These are phyloP conservation scores for Eupsittula cactorum DNA, from an alignment of 2,113 vertebrate species.

Conservation along the genomic window DNA sequence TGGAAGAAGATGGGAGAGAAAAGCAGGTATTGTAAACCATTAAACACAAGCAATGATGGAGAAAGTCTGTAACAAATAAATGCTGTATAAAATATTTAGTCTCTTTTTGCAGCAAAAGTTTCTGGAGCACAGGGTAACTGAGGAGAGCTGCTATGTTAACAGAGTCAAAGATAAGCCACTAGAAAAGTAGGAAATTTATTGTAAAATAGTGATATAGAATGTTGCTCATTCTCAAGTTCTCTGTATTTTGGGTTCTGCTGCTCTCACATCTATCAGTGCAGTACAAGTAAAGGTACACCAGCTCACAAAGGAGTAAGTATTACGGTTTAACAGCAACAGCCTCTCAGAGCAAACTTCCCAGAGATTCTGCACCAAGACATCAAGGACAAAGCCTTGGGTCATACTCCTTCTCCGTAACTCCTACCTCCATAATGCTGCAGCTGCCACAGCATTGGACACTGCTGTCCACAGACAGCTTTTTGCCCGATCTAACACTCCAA, in stretches of 20 bases:
- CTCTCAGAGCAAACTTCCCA: neutral
- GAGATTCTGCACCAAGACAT: neutral
- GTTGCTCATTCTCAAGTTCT: neutral
- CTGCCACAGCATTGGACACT: neutral
- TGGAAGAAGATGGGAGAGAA: neutral
- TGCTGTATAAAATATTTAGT: neutral
- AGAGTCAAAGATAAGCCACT: neutral
- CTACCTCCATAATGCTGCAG: accelerated
- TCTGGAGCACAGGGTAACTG: neutral
- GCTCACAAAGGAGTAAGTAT: neutral
- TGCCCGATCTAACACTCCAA: neutral
- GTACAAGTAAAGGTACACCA: neutral
- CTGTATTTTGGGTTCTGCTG: neutral
- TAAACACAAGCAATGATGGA: neutral
- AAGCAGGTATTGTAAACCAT: neutral
- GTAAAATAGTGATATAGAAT: neutral
- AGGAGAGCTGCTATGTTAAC: neutral
- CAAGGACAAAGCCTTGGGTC: neutral
- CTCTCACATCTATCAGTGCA: neutral
- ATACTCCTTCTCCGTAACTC: neutral
- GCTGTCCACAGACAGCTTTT: neutral
- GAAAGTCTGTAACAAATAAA: neutral
- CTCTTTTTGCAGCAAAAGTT: neutral
- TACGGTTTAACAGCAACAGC: neutral
- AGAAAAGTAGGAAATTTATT: neutral